phyloP scores from a whole-genome alignment of 2,113 vertebrate species.

The Aphelocoma coerulescens region DNA sequence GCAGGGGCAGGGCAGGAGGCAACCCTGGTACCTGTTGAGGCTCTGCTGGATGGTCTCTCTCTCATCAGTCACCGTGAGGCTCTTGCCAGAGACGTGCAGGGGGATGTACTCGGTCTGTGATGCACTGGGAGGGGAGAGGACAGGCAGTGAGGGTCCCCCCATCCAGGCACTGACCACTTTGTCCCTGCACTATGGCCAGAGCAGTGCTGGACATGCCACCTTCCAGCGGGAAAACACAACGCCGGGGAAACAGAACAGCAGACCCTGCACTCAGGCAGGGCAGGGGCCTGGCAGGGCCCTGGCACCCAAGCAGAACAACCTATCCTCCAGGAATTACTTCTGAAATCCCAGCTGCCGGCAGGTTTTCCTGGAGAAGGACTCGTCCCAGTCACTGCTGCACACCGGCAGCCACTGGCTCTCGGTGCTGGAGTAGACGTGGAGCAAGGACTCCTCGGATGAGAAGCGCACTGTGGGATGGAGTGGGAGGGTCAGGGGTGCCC shows the following conservation, averaged over 20 bases:
- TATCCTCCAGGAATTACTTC: conserved; percentile 49
- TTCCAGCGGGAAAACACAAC: rapidly evolving
- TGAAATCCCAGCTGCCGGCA: conserved; percentile 77
- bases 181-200: not conserved
- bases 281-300: not conserved
- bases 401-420: conserved; percentile 72
- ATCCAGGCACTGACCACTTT: rapidly evolving
- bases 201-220: rapidly evolving
- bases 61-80: not conserved
- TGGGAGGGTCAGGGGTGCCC: not conserved
- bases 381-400: conserved; percentile 68
- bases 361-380: conserved; percentile 67
- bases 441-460: conserved; percentile 63
- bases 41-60: conserved; percentile 72
- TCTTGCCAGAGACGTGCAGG: conserved; percentile 1
- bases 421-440: conserved; percentile 71
- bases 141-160: not conserved
- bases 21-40: conserved; percentile 54
- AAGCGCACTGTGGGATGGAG: conserved; percentile 71
- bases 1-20: not conserved
- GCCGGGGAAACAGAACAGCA: not conserved
- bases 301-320: rapidly evolving
- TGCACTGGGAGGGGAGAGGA: not conserved
- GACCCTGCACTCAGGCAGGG: rapidly evolving
- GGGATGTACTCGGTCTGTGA: conserved; percentile 53